phyloP scores from a whole-genome alignment of 2,797 vertebrate species.

The Urocyon cinereoargenteus region DNA sequence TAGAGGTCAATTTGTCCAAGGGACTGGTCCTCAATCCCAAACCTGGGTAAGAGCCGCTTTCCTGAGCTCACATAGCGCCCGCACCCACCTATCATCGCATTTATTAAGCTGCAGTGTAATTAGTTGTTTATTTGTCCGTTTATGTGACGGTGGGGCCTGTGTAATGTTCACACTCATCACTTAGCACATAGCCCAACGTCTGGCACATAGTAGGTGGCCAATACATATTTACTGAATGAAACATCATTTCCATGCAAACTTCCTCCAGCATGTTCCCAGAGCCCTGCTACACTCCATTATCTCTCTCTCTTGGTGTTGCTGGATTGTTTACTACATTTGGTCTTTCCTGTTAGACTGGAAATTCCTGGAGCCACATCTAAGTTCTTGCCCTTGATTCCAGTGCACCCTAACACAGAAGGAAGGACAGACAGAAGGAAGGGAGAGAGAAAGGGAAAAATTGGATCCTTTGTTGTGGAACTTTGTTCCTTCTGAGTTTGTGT shows the following conservation, averaged over 20 bases:
- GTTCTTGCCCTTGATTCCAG: background rate
- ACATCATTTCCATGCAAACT: background rate
- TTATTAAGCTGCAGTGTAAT: background rate
- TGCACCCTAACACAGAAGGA: background rate
- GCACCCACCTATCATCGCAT: background rate
- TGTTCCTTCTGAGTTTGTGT: background rate
- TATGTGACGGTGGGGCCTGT: background rate
- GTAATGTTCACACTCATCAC: background rate
- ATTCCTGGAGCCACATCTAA: background rate
- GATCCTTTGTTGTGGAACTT: constrained; percentile 35
- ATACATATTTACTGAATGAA: constrained; percentile 53
- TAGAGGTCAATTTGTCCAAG: background rate
- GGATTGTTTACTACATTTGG: constrained; percentile 8
- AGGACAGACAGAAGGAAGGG: background rate
- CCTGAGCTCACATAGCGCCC: background rate
- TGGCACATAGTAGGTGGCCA: background rate
- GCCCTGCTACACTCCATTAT: background rate
- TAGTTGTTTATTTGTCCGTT: background rate
- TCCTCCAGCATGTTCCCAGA: background rate
- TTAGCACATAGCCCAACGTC: background rate
- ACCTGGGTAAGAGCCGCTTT: background rate
- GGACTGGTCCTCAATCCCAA: background rate
- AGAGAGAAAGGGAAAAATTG: background rate
- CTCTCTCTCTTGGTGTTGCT: background rate
- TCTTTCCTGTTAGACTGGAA: background rate